Percentiles rank a stretch among this genome's conserved stretches.
These are phyloP conservation scores for Microplitis manilae DNA, from an alignment of 2,888 invertebrate species.

Conservation along the genomic window DNA sequence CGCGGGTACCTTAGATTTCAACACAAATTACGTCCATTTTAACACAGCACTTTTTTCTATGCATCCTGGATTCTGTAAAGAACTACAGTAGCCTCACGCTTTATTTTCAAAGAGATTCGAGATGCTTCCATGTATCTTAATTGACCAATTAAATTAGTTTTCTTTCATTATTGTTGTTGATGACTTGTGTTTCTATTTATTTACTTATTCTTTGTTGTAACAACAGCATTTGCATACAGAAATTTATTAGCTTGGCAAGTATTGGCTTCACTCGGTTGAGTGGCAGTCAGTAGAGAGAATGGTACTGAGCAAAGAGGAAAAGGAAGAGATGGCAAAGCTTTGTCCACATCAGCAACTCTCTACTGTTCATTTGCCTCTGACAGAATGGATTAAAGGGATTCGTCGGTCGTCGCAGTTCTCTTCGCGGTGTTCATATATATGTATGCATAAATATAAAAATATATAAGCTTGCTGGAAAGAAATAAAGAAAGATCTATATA, in stretches of 20 bases:
- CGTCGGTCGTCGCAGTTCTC: constrained; percentile 42
- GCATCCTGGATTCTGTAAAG: no score
- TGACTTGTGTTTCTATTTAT: no score
- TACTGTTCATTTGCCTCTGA: constrained; percentile 62
- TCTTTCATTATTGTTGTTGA: no score
- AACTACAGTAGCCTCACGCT: no score
- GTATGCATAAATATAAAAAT: background rate
- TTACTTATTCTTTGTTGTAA: background rate
- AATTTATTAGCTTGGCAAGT: background rate
- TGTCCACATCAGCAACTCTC: constrained; percentile 47
- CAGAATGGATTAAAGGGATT: constrained; percentile 62
- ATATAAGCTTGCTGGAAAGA: background rate
- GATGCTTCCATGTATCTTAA: no score
- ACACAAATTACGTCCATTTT: no score
- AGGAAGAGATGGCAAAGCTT: constrained; percentile 49
- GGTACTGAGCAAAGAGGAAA: constrained; percentile 5
- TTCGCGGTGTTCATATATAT: constrained; percentile 37
- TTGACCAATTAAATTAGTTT: no score
- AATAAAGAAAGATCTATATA: constrained; percentile 8
- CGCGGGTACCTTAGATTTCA: no score
- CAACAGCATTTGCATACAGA: background rate
- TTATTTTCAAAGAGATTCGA: no score
- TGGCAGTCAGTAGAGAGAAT: constrained; percentile 42
- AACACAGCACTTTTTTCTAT: no score
- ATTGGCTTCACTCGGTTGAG: constrained; percentile 32